Evolutionary conservation across 2,113 vertebrate genomes (phyloP).

Genomic region (Centropus unirufus): DNA sequence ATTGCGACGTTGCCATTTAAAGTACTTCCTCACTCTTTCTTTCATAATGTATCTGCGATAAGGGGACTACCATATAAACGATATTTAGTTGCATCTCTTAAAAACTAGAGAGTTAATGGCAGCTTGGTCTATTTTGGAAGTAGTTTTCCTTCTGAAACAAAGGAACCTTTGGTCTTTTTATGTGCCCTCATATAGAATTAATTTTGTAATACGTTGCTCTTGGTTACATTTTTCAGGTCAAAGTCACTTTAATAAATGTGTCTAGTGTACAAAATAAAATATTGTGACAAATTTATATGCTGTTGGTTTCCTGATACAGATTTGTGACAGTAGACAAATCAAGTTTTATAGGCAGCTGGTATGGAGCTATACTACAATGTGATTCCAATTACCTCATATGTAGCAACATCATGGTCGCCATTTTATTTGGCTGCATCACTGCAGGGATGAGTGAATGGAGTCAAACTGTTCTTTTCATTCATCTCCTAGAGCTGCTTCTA

Average conservation of each 20-base stretch:
- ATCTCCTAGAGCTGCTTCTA: neutral
- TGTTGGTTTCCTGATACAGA: neutral
- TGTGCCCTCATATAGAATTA: neutral
- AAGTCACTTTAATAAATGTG: conserved; percentile 19
- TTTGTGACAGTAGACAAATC: conserved; percentile 13
- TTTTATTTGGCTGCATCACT: neutral
- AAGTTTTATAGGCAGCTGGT: neutral
- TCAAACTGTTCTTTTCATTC: neutral
- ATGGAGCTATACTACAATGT: neutral
- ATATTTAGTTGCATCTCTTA: neutral
- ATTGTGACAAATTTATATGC: neutral
- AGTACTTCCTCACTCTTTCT: neutral
- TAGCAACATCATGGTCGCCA: neutral
- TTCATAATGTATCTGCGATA: neutral
- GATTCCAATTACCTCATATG: neutral
- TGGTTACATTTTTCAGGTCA: neutral
- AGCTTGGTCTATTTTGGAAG: neutral
- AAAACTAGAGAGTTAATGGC: neutral
- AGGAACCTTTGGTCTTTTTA: neutral
- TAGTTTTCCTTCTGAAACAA: neutral
- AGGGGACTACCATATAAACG: neutral
- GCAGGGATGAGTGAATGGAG: neutral
- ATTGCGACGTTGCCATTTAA: neutral
- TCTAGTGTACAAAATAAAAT: neutral
- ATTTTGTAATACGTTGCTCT: neutral